Base-by-base conservation (phyloP, 1,140 invertebrate species). In the Pseudomyrmex flavicornis region DNA sequence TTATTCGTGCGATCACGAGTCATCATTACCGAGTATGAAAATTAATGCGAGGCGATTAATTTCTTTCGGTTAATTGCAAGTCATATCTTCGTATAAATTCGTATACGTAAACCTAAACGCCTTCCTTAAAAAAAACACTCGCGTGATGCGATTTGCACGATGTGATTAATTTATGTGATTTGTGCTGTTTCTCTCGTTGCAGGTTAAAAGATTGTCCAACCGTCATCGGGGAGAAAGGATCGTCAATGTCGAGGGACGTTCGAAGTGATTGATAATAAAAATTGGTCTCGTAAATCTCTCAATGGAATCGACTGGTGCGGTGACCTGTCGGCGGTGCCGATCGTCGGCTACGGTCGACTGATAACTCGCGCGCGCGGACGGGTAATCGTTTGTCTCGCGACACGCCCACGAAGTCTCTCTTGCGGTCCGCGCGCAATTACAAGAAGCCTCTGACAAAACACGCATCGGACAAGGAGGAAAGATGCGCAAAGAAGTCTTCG, bases 171-270 rank as follows among this genome's bases (percentile, higher is more conserved):
- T 4, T 13, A 0, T 70, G 48, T 70, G 48, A 70, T 8, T 35
- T 26, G 44, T 15, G 15, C 22, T 58, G 35, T 35, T 26, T 86
- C 48, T 83, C 56, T 70, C n/a, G 61, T 87, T 87, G 0, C 79
- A 87, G 85, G 65, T 56, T 17, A 35, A 56, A 5, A 46, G 52
- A 26, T 3, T 48, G 62, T 5, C 10, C n/a, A 17, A 10, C 46
- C 1, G 46, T 20, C 56, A 22, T 9, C 70, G 69, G 74, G 65
- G n/a, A 63, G 26, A 44, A 48, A 20, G 22, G 46, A 48, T 22
- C 26, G 26, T 26, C 56, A 15, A 20, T 65, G 58, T 82, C 20
- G 35, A 22, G 59, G 61, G 17, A 12, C 75, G 13, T 5, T 46
- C 10, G 26, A 46, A 54, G 17, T 63, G 70, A 82, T 75, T 17